Evolutionary conservation across 2,797 vertebrate species (phyloP).

Genomic region (Argentina silus): DNA sequence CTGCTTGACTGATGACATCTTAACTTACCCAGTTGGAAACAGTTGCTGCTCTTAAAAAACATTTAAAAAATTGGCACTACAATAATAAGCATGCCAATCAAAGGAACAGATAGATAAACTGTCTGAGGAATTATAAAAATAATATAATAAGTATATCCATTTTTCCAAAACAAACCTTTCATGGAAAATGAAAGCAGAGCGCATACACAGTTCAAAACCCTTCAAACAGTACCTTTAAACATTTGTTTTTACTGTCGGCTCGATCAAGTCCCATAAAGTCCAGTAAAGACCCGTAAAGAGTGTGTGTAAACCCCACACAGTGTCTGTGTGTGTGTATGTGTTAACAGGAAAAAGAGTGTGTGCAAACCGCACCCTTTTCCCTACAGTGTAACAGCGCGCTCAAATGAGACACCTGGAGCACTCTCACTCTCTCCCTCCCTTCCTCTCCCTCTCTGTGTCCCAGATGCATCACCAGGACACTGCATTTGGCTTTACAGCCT

Average conservation of each 20-base stretch:
- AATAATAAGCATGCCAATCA: constrained; percentile 16
- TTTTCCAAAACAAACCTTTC: no score
- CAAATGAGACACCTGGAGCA: constrained; percentile 34
- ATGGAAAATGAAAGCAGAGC: no score
- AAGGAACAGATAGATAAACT: no score
- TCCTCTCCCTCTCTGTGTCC: neutral
- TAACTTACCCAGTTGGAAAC: constrained; percentile 11
- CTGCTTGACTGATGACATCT: constrained; percentile 20
- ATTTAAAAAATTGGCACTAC: constrained; percentile 29
- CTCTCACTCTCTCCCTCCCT: neutral
- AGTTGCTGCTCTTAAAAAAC: constrained; percentile 37
- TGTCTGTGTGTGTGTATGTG: neutral
- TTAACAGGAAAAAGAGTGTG: neutral
- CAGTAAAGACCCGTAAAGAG: neutral
- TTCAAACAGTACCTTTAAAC: no score
- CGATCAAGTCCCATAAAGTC: constrained; percentile 55
- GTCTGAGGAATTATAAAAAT: no score
- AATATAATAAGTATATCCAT: no score
- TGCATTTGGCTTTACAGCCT: neutral
- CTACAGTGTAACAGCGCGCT: constrained; percentile 9
- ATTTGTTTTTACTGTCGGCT: no score
- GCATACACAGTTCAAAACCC: no score
- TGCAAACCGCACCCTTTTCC: constrained; percentile 22
- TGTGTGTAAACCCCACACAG: no score
- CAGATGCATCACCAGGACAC: constrained; percentile 8